phyloP scores from a whole-genome alignment of 2,888 invertebrate species.

The Napeogenes inachia region DNA sequence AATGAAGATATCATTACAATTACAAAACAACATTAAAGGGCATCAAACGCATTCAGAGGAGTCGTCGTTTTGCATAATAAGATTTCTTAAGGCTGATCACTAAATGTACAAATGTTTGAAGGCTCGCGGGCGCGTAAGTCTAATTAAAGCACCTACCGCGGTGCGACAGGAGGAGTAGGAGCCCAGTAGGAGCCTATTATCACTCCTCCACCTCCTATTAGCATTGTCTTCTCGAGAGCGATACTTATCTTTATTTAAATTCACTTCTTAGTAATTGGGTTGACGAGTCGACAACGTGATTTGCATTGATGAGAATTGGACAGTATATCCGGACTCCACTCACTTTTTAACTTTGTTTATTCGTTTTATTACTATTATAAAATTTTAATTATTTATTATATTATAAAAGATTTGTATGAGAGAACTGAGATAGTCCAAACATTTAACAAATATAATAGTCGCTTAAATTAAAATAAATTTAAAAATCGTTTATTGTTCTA shows the following conservation, averaged over 20 bases:
- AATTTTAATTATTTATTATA: slow-evolving; percentile 35
- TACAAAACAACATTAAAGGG: neutral
- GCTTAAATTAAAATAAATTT: slow-evolving; percentile 8
- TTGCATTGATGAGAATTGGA: slow-evolving; percentile 77
- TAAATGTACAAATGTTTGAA: slow-evolving; percentile 75
- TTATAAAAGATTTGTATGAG: slow-evolving; percentile 30
- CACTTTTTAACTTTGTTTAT: slow-evolving; percentile 65
- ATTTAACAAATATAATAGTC: no score
- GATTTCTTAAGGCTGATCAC: slow-evolving; percentile 65
- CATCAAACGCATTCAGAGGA: slow-evolving; percentile 30
- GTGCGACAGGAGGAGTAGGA: slow-evolving; percentile 31
- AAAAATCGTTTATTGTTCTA: slow-evolving; percentile 26
- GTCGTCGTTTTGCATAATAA: slow-evolving; percentile 51
- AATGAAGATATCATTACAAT: slow-evolving; percentile 2
- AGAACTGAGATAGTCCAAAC: neutral
- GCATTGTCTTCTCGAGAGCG: slow-evolving; percentile 77
- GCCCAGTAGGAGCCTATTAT: slow-evolving; percentile 71
- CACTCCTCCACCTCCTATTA: slow-evolving; percentile 75
- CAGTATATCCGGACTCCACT: slow-evolving; percentile 48
- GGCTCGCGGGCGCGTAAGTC: slow-evolving; percentile 67
- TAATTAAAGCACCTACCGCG: slow-evolving; percentile 74
- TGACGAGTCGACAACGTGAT: slow-evolving; percentile 78
- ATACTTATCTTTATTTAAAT: slow-evolving; percentile 79
- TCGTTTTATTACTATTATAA: slow-evolving; percentile 65
- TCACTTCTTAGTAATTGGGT: slow-evolving; percentile 78